Evolutionary conservation across 2,888 invertebrate species (phyloP), one percentile per base, ranked within the genome.

Genomic region (Drosophila antonietae): DNA sequence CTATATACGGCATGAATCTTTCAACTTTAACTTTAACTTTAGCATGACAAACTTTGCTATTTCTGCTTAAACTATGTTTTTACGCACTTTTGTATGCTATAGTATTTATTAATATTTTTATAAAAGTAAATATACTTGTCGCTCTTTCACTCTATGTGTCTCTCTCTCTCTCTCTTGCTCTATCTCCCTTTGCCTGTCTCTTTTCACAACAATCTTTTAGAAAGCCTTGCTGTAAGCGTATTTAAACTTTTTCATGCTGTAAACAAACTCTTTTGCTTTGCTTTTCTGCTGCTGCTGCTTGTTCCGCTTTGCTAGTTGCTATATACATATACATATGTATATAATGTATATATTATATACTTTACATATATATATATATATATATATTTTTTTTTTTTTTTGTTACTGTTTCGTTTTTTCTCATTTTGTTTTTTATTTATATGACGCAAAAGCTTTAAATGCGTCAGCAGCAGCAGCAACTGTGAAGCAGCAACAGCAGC

Each of bases 381-480:
- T 51, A 33, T 51, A 18, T 14, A 14, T 61, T 6, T 6, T 6
- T 6, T 28, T 37, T 23, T 23, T 4, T 6, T 6, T 28, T 28
- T 37, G 15, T 23, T 46, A 23, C 31, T 83, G 79, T 76, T 88
- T 60, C 86, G 80, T 70, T 83, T 47, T 64, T 44, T 55, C 18
- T 35, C 55, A 18, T 44, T 57, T 61, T 39, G 51, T 56, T 73
- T 80, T 82, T 85, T 88, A 86, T 84, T 88, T 83, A 80, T 88
- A 83, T 86, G 89, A 80, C 83, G 89, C 82, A 84, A 87, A 84
- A 84, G 87, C 87, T 76, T 87, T 84, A 84, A 84, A 87, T 82
- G 87, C 87, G 87, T 84, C 84, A 84, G 75, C 82, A 84, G 58
- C 87, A 43, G 14, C 53, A 41, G 51, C 35, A 55, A 46, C 44